Conservation (phyloP, 2,113 vertebrate species). For the Pungitius pungitius region DNA sequence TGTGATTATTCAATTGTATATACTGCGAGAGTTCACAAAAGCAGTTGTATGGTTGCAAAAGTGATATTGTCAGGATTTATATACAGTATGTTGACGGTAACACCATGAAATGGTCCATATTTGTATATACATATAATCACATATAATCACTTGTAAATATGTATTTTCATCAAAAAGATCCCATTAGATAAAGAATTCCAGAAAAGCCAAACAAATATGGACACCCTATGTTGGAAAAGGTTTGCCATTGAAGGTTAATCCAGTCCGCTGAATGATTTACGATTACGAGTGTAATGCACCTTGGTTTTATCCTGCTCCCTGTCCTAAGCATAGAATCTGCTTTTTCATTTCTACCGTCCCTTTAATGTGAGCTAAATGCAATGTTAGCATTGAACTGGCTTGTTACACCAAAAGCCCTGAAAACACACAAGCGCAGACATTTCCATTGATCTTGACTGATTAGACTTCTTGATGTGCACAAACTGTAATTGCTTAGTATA, state of each 20-base stretch:
- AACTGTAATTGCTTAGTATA: neutral
- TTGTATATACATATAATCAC: neutral
- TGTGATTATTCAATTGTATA: neutral
- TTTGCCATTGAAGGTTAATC: too few relatives aligned
- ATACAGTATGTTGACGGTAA: neutral
- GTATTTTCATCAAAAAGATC: neutral
- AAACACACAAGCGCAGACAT: neutral
- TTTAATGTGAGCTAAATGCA: neutral
- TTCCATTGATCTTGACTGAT: neutral
- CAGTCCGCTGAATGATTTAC: too few relatives aligned
- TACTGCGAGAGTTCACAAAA: neutral
- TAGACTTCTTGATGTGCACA: neutral
- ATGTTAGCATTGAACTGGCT: neutral
- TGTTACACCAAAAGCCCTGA: neutral
- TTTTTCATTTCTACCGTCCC: neutral
- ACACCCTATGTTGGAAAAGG: too few relatives aligned
- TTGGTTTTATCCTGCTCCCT: neutral
- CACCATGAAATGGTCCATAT: neutral
- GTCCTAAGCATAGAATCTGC: neutral
- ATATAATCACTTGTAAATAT: neutral
- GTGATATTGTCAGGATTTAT: neutral
- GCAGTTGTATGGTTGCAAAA: neutral
- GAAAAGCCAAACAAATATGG: too few relatives aligned
- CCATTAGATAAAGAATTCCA: too few relatives aligned
- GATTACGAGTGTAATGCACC: too few relatives aligned